Percentiles rank a stretch among this genome's conserved stretches.
Evolutionary conservation across 2,888 invertebrate species (phyloP).

Genomic region (Phyllotreta striolata): DNA sequence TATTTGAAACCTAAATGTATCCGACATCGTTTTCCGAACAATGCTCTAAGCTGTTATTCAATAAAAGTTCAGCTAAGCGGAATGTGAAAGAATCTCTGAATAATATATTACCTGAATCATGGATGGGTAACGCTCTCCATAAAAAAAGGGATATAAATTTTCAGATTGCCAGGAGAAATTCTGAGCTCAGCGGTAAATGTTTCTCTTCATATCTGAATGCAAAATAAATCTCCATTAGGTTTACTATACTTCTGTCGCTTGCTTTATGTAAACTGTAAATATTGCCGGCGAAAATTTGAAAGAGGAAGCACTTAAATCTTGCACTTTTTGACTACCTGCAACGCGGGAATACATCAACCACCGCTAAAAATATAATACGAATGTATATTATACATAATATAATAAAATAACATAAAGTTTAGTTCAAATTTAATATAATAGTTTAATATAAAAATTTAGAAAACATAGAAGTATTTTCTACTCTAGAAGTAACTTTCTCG

Average conservation of each 20-base stretch:
- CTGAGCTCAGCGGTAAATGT: slow-evolving; percentile 53
- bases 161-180: slow-evolving; percentile 57
- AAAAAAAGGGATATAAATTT: slow-evolving; percentile 55
- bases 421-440: too few relatives aligned
- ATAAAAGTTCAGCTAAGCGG: slow-evolving; percentile 48
- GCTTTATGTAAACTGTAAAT: slow-evolving; percentile 1
- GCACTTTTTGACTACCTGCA: too few relatives aligned
- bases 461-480: too few relatives aligned
- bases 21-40: slow-evolving; percentile 23
- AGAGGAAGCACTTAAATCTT: too few relatives aligned
- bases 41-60: slow-evolving; percentile 45
- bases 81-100: slow-evolving; percentile 53
- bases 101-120: slow-evolving; percentile 55
- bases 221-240: slow-evolving; percentile 49
- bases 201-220: slow-evolving; percentile 51
- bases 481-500: too few relatives aligned
- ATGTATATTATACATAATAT: too few relatives aligned
- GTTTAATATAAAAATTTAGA: too few relatives aligned
- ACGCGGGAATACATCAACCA: too few relatives aligned
- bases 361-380: too few relatives aligned
- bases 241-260: not conserved
- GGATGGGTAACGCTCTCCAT: slow-evolving; percentile 51
- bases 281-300: not conserved
- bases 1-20: slow-evolving; percentile 15
- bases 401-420: too few relatives aligned